Evolutionary conservation across 2,888 invertebrate genomes (phyloP), one percentile per base, ranked within the genome.

Genomic region (Eretmocerus hayati): DNA sequence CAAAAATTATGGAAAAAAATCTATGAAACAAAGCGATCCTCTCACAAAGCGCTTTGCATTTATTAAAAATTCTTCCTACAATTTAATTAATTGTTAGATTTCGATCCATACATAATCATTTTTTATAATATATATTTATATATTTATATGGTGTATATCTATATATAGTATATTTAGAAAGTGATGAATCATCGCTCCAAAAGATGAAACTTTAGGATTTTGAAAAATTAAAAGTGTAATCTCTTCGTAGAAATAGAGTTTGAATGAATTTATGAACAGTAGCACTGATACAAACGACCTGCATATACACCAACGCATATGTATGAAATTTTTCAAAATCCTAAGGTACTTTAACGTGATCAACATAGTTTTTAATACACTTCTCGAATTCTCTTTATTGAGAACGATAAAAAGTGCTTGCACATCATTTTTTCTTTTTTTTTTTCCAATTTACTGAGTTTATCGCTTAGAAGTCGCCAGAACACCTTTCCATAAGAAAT

Each of bases 11-110:
- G 9, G 41, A 21, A 23, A 8, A 46, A 26, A 40, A 46, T 42
- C n/a, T 23, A 50, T 22, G 50, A 52, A 64, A 62, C 59, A 58
- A 59, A 63, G 60, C 56, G 54, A 39, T n/a, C 51, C 54, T 62
- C 62, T 58, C 64, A 65, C 63, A 64, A 66, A 63, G 60, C 62
- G 59, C 59, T 62, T 58, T 62, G 61, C 59, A 57, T 56, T n/a
- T 64, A 62, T 58, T 53, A 55, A 65, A 63, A 63, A 63, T 59
- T 60, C 57, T 56, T 48, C 58, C 58, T 59, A 63, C 56, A 59
- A 61, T 52, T 52, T n/a, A 53, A 56, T 59, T 56, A 54, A 47
- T 49, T 48, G 47, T 57, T 48, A 43, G 37, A 49, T 56, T 58
- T n/a, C n/a, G n/a, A n/a, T n/a, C n/a, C n/a, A n/a, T n/a, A n/a